Base-by-base conservation (phyloP, 2,888 invertebrate genomes). In the Cephus pygmeus region DNA sequence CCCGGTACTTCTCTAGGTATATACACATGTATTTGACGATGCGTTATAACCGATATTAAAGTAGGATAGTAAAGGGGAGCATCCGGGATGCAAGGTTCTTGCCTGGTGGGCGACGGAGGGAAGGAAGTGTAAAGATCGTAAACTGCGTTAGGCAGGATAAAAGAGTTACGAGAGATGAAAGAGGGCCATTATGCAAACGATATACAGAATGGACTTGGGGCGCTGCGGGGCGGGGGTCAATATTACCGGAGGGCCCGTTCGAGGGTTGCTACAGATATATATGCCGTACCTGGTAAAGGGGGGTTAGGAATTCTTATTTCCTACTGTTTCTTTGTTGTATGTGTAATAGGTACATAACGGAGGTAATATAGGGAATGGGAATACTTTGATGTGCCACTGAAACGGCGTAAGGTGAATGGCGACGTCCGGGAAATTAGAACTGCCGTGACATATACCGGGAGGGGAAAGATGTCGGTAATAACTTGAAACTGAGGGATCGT, bases 91-190 rank as follows among this genome's bases (percentile, higher is more conserved):
- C n/a, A 11, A 4, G 12, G 23, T n/a, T 31, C 79, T 79, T 76
- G 75, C 77, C 69, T 36, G 69, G 69, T 34, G 34, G 80, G 69
- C 73, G 36, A 69, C 30, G 75, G 15, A 69, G 56, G 75, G 31
- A 71, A 71, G 31, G 34, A 71, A 34, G 31, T 71, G 71, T 71
- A 71, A 34, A 12, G 31, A 71, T 71, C 71, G 71, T 71, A 71
- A 71, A 71, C 23, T 71, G 33, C 23, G 71, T 71, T 71, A 34
- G 33, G 12, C 34, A 71, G 11, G 31, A 71, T 71, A 71, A 71
- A 71, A 71, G 71, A 71, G 71, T 31, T 71, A 71, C 31, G 31
- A 9, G 56, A 23, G 56, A 56, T 56, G 56, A 56, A 56, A 56
- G 56, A 23, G 15, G 56, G 31, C 71, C 71, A 71, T 71, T 71